Base-by-base conservation (phyloP, 2,888 invertebrate genomes). In the Drosophila rubida region DNA sequence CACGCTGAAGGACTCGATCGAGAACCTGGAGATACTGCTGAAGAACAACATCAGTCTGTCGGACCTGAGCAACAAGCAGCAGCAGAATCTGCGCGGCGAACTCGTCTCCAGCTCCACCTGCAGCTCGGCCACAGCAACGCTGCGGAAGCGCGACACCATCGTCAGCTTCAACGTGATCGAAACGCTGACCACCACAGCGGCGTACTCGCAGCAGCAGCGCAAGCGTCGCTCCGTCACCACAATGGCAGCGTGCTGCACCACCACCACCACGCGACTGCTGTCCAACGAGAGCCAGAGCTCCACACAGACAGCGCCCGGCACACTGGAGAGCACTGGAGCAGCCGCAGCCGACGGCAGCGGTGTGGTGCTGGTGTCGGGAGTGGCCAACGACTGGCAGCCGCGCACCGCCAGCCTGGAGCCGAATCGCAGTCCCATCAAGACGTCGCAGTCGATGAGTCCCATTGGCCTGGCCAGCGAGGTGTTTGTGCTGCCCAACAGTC, bases 11-110 rank as follows among this genome's bases (percentile, higher is more conserved):
- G 91, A 91, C 61, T 92, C 92, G 48, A 92, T 92, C 58, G 92
- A 92, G 77, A 92, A 92, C 69, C 75, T 92, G 13, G 92, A 92
- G 76, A 91, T 91, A 25, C 77, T 92, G 59, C 81, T 92, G 6
- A 92, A 92, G 86, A 92, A 92, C 77, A 91, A 92, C 69, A 90
- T 92, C 14, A 92, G 91, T 45, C 79, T 92, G 7, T 92, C 92
- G 32, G 91, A 91, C 78, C 78, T 91, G 68, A 92, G 90, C 76
- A 91, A 88, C 57, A 91, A 92, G 59, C 92, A 91, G 70, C 91
- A 92, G 59, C 87, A 90, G 73, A 91, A 89, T 69, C 76, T 92
- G 1, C 81, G 91, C 22, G 61, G 82, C 5, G 81, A 89, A n/a
- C 30, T 67, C n/a, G 48, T 60, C 11, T 42, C 65, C 30, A 49